These are phyloP conservation scores for Polydrusus tereticollis DNA, from an alignment of 2,888 invertebrate species.

Conservation along the genomic window DNA sequence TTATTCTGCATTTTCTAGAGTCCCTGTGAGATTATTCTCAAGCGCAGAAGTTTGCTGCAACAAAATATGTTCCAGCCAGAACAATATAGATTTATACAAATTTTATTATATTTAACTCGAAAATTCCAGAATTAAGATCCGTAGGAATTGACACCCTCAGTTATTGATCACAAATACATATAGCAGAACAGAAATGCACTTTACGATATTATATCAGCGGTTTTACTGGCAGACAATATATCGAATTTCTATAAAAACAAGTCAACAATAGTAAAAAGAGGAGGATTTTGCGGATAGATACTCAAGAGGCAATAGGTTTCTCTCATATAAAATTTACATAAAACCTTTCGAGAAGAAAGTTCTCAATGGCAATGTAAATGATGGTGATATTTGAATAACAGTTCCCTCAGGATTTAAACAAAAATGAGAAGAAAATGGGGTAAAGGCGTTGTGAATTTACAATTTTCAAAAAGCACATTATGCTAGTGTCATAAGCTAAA, in stretches of 20 bases:
- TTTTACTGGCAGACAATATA: neutral
- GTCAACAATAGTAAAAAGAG: neutral
- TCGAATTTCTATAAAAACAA: constrained; percentile 4
- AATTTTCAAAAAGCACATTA: neutral
- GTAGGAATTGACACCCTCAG: no score
- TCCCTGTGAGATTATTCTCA: no score
- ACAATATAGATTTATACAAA: no score
- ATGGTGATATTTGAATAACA: constrained; percentile 14
- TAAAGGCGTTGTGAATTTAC: neutral
- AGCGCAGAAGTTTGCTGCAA: no score
- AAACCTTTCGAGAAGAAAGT: neutral
- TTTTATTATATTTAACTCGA: no score
- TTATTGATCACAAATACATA: no score
- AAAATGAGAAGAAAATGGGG: neutral
- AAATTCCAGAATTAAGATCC: no score
- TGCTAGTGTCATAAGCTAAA: neutral
- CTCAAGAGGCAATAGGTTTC: neutral
- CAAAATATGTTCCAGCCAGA: no score
- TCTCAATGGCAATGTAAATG: constrained; percentile 10
- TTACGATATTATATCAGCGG: neutral
- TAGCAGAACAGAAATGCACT: neutral
- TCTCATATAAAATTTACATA: constrained; percentile 8
- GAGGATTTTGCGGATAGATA: neutral
- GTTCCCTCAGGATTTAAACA: constrained; percentile 1
- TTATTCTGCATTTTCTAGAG: no score